Evolutionary conservation across 2,888 invertebrate genomes (phyloP).

Genomic region (Stictocephala bisonia): DNA sequence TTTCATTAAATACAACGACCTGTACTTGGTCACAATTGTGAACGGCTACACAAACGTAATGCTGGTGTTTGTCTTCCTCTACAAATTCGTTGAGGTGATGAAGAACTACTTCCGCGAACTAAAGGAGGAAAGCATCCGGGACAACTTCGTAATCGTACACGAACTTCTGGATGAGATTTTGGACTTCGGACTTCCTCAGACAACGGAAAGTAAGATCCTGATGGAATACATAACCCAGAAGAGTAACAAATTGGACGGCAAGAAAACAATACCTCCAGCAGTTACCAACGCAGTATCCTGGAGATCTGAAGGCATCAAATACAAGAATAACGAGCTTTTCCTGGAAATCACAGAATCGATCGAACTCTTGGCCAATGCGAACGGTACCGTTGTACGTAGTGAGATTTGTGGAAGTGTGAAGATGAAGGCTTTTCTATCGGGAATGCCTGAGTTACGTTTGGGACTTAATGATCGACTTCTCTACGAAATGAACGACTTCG

Average conservation of each 20-base stretch:
- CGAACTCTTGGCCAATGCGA: slow-evolving; percentile 73
- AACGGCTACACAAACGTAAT: slow-evolving; percentile 74
- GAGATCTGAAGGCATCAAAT: slow-evolving; percentile 75
- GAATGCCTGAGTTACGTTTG: slow-evolving; percentile 75
- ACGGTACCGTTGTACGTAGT: slow-evolving; percentile 73
- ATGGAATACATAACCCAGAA: slow-evolving; percentile 76
- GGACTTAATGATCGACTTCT: slow-evolving; percentile 76
- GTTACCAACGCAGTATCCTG: slow-evolving; percentile 79
- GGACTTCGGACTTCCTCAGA: slow-evolving; percentile 77
- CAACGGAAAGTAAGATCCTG: slow-evolving; percentile 74
- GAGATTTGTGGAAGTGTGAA: slow-evolving; percentile 76
- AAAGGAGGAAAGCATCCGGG: slow-evolving; percentile 75
- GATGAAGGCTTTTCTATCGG: slow-evolving; percentile 75
- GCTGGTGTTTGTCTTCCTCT: slow-evolving; percentile 72
- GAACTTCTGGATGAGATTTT: slow-evolving; percentile 75
- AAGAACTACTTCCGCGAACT: slow-evolving; percentile 74
- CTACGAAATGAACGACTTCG: slow-evolving; percentile 73
- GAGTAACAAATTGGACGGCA: slow-evolving; percentile 73
- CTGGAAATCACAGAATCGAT: slow-evolving; percentile 77
- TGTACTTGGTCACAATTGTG: slow-evolving; percentile 71
- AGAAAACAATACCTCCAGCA: slow-evolving; percentile 74
- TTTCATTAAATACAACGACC: slow-evolving; percentile 74
- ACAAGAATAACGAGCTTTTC: slow-evolving; percentile 77
- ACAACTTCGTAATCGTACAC: slow-evolving; percentile 77
- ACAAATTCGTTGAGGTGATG: slow-evolving; percentile 73